Conservation (phyloP, 2,888 invertebrate genomes). For the Pterobdella sp. region DNA sequence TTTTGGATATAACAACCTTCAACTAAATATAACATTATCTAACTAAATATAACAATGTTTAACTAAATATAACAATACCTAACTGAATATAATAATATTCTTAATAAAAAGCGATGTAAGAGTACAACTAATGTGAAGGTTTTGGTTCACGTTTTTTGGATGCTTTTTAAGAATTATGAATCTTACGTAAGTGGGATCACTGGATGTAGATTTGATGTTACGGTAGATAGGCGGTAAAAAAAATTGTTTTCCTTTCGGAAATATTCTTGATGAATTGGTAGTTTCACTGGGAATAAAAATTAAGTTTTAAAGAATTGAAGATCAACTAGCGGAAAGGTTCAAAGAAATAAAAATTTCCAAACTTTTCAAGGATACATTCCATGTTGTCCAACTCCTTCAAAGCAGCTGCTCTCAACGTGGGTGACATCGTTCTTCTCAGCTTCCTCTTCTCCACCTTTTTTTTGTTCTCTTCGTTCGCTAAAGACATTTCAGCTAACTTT, state of each 20-base stretch:
- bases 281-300: too few species aligned
- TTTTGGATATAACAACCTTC: too few species aligned
- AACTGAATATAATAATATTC: too few species aligned
- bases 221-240: neutral
- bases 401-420: neutral
- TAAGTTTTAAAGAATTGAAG: neutral
- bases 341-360: neutral
- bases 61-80: too few species aligned
- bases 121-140: too few species aligned
- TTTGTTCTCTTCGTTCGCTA: neutral
- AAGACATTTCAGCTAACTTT: neutral
- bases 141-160: too few species aligned
- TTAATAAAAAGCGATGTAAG: too few species aligned
- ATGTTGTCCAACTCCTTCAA: neutral
- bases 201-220: neutral
- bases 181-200: neutral
- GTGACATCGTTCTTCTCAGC: neutral
- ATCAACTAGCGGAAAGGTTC: neutral
- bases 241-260: too few species aligned
- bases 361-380: neutral
- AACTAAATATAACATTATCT: too few species aligned
- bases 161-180: too few species aligned
- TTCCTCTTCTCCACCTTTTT: neutral
- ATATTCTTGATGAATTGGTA: too few species aligned
- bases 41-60: too few species aligned